Base-by-base conservation (phyloP, 2,797 vertebrate species). In the Forpus xanthops region DNA sequence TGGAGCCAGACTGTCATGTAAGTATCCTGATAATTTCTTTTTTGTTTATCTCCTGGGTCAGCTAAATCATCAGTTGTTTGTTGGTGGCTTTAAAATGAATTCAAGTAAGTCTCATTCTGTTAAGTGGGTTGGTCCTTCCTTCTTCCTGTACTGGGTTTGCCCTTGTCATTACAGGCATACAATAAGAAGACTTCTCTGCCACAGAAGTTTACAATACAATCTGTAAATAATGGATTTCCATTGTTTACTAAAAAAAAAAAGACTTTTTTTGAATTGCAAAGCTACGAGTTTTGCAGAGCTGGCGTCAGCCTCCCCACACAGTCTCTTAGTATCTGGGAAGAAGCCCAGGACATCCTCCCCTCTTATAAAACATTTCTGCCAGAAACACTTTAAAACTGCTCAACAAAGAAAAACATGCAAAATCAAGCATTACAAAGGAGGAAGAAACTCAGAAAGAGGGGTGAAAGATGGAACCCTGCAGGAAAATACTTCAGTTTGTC, bases 161-260 rank as follows among this genome's bases (percentile, higher is more conserved):
- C 68, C 80, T 86, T 92, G 82, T 95, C 92, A 74, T 91, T 80
- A 28, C 41, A 94, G 60, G 35, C 71, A 75, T 93, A 89, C 86
- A 95, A 85, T 91, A 71, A 75, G 79, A 94, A 77, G 79, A 76
- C 39, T 79, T 93, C 89, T 91, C 89, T 93, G 77, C 41, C 55
- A 53, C 92, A 91, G 65, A 93, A 95, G 95, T 96, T 97, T 96
- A 97, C 66, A 96, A n/a, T 95, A 71, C 21, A 56, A 19, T 50
- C 91, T 85, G 85, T 94, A 96, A 97, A 96, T 91, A 96, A 95
- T 93, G 61, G 82, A 67, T 92, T 85, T 77, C 90, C 58, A 94
- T 86, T 97, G 95, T 97, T 97, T 96, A 96, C 60, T 90, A 27
- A 65, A 73, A 89, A 91, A 58, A 27, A 49, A 49, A 25, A 61